Conservation (phyloP, 2,797 vertebrate genomes). For the Enteromius paludinosus region DNA sequence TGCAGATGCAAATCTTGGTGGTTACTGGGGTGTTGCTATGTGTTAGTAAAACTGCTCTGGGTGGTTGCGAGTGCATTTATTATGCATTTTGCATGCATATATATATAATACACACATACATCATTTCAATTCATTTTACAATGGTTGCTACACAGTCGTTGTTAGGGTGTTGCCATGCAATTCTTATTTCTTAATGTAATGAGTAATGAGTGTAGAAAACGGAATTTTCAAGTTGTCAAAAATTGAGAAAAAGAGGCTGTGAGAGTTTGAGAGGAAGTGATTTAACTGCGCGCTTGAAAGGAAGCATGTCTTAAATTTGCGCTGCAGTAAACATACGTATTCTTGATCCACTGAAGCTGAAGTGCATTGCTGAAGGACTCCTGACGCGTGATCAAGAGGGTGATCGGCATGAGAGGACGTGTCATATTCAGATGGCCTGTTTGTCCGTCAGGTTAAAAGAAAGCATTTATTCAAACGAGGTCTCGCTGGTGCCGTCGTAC, state of each 20-base stretch:
- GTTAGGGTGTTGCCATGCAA: not conserved
- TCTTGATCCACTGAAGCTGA: not conserved
- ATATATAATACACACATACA: no score
- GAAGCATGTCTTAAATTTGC: not conserved
- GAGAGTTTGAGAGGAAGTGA: not conserved
- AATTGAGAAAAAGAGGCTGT: not conserved
- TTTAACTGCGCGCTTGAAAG: not conserved
- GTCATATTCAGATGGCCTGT: slow-evolving; percentile 31
- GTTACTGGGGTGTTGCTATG: not conserved
- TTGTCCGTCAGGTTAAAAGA: slow-evolving; percentile 51
- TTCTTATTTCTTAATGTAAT: not conserved
- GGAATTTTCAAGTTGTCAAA: not conserved
- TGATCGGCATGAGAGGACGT: not conserved
- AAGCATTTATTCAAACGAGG: slow-evolving; percentile 57
- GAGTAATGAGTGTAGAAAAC: not conserved
- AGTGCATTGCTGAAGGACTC: slow-evolving; percentile 25
- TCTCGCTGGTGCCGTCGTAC: slow-evolving; percentile 34
- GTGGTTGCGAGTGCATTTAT: no score
- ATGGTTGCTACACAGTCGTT: not conserved
- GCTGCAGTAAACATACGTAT: not conserved
- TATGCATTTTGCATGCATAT: not conserved
- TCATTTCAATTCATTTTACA: no score
- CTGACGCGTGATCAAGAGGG: slow-evolving; percentile 34
- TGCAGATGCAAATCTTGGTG: no score
- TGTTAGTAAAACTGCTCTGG: no score